Evolutionary conservation across 2,797 vertebrate genomes (phyloP).

Genomic region (Gouania willdenowi): DNA sequence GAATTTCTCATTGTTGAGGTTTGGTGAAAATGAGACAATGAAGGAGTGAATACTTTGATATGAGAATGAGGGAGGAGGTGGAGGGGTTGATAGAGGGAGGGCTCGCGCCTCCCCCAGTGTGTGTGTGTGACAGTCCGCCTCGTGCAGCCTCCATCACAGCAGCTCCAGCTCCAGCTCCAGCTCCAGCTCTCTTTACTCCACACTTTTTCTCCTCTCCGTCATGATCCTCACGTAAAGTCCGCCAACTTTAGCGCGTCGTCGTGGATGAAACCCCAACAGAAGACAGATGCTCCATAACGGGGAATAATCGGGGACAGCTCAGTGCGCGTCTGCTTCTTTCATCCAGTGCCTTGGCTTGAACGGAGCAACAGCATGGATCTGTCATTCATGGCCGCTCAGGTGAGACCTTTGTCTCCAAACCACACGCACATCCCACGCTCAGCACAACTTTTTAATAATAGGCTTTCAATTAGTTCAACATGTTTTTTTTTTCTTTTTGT

Average conservation of each 20-base stretch:
- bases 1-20: too few species aligned
- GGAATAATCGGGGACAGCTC: constrained; percentile 31
- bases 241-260: too few species aligned
- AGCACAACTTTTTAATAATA: constrained; percentile 14
- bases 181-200: neutral
- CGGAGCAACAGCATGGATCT: constrained; percentile 86
- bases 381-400: constrained; percentile 97
- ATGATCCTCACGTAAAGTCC: constrained; percentile 53
- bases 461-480: too few species aligned
- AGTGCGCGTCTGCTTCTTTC: constrained; percentile 28
- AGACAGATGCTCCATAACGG: constrained; percentile 45
- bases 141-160: constrained; percentile 13
- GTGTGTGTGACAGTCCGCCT: constrained; percentile 27
- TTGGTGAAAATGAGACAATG: too few species aligned
- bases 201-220: constrained; percentile 14
- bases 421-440: neutral
- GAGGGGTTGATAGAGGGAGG: neutral
- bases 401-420: constrained; percentile 52
- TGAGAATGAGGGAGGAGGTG: constrained; percentile 2
- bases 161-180: neutral
- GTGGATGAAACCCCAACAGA: constrained; percentile 7
- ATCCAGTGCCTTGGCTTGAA: constrained; percentile 45
- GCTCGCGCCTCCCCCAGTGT: constrained; percentile 33
- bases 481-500: too few species aligned
- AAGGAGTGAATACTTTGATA: too few species aligned